Base-by-base conservation (phyloP, 1,140 invertebrate species). In the Heterodera schachtii region DNA sequence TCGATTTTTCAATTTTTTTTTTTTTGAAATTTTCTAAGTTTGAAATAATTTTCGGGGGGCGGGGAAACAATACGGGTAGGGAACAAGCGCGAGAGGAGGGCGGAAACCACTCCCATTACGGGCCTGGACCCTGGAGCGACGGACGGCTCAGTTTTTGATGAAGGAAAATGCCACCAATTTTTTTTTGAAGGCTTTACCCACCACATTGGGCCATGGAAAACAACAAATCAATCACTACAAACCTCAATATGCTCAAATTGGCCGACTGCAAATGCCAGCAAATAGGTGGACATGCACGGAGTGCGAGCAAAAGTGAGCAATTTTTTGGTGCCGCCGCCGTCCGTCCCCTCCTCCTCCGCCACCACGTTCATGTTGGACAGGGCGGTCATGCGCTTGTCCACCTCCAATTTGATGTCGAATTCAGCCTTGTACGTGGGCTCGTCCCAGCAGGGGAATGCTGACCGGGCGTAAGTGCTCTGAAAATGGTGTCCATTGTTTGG, bases 371-470 rank as follows among this genome's bases (percentile, higher is more conserved):
- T 89, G 66, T 89, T 89, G 6, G 87, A 89, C 6, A 89, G 83
- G 31, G 88, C 88, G 11, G 84, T 88, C 3, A 88, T 77, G 6
- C 83, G 66, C 16, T 80, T 67, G 52, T 86, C 87, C 13, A 89
- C 89, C 21, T 71, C 44, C 69, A 71, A 7, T 71, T 71, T 90
- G 7, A 92, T 86, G 11, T 89, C 91, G 91, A 94, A 98, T 81
- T 93, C 93, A 0, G 96, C 95, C 91, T 98, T 98, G 86, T 97
- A 94, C 57, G 93, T 92, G 0, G 97, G 96, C 90, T 98, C 96
- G 91, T 98, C 97, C 90, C 97, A 97, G 90, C 96, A 97, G 0
- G 96, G 96, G 89, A 98, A 99, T 0, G 96, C 95, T 79, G 94
- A 93, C 21, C 97, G 92, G 0, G 97, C 97, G 78, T 88, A 88